Conservation (phyloP, 1,140 invertebrate species). For the Drosophila ambigua region DNA sequence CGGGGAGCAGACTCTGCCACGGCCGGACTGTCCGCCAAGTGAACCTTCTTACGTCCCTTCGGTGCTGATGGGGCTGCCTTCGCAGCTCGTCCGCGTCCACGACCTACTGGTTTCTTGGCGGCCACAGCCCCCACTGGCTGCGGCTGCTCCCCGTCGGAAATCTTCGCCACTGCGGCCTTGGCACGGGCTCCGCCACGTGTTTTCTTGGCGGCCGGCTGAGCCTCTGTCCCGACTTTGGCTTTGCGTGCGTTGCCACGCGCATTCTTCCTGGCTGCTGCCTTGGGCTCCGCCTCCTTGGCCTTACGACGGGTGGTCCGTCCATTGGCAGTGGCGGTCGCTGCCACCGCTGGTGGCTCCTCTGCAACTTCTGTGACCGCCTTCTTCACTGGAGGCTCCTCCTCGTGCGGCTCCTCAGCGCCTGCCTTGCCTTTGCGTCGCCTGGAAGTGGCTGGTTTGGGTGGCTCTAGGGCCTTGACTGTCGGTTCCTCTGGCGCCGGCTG, state of each 20-base stretch:
- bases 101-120: conserved; percentile 26
- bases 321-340: conserved; percentile 19
- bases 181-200: conserved; percentile 32
- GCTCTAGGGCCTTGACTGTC: conserved; percentile 54
- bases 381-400: conserved; percentile 39
- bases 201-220: conserved; percentile 33
- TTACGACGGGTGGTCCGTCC: conserved; percentile 47
- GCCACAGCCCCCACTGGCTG: neutral
- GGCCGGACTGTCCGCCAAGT: conserved; percentile 15
- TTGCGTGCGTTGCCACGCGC: conserved; percentile 41
- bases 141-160: too few species aligned
- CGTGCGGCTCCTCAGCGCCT: too few species aligned
- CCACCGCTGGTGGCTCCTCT: conserved; percentile 25
- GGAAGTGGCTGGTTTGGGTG: conserved; percentile 44
- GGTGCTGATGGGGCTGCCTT: conserved; percentile 10
- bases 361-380: conserved; percentile 14
- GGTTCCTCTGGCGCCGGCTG: conserved; percentile 46
- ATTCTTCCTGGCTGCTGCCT: conserved; percentile 35
- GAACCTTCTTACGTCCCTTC: conserved; percentile 24
- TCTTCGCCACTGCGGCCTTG: conserved; percentile 14
- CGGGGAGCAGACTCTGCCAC: neutral
- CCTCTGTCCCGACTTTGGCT: conserved; percentile 37
- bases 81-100: conserved; percentile 24
- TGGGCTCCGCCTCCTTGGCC: conserved; percentile 14
- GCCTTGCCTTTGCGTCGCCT: conserved; percentile 15